Conservation (phyloP, 1,140 invertebrate genomes). For the Procambarus clarkii region DNA sequence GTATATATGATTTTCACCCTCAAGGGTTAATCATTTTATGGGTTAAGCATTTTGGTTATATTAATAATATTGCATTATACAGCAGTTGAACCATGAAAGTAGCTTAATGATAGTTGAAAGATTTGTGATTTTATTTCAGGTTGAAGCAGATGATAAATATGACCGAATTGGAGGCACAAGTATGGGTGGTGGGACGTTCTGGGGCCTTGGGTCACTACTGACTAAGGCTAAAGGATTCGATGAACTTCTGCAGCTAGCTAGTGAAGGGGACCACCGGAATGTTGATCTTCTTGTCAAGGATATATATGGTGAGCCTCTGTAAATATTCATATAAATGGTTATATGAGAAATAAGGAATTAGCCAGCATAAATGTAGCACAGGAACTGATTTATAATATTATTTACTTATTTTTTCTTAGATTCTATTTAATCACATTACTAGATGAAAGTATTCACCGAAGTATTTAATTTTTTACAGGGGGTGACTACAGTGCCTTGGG, state of each 20-base stretch:
- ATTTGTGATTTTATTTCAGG: constrained; percentile 75
- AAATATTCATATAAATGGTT: constrained; percentile 1
- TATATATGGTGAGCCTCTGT: constrained; percentile 83
- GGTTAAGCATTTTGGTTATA: too few species aligned
- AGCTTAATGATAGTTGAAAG: too few species aligned
- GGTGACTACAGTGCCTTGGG: constrained; percentile 78
- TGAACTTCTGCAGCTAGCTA: constrained; percentile 83
- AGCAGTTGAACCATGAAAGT: too few species aligned
- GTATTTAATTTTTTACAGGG: constrained; percentile 16
- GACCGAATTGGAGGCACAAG: constrained; percentile 85
- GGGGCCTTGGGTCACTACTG: constrained; percentile 85
- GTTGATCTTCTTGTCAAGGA: constrained; percentile 87
- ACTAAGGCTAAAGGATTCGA: constrained; percentile 83
- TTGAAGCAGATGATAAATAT: constrained; percentile 84
- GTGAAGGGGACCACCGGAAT: constrained; percentile 84
- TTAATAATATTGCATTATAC: too few species aligned
- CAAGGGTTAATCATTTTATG: too few species aligned
- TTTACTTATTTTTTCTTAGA: neutral
- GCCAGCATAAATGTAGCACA: too few species aligned
- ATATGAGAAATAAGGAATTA: too few species aligned
- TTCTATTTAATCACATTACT: neutral
- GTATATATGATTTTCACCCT: too few species aligned
- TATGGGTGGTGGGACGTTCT: constrained; percentile 87
- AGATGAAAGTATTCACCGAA: neutral
- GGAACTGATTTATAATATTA: too few species aligned